phyloP scores from a whole-genome alignment of 2,888 invertebrate species.

The Pasiphila rectangulata region DNA sequence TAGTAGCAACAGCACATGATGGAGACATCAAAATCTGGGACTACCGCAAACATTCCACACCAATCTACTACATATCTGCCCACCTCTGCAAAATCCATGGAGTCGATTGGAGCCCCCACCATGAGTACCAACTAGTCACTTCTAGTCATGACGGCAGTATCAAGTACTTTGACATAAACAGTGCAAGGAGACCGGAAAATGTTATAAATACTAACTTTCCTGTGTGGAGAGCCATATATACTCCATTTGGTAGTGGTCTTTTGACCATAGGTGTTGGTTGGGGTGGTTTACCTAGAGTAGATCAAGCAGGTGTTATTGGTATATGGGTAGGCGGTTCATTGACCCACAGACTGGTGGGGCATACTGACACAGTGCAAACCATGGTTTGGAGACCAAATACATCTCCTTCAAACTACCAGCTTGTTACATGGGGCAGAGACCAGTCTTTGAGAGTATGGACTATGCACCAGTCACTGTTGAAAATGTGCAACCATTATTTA shows the following conservation, averaged over 20 bases:
- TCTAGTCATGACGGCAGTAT: slow-evolving; percentile 97
- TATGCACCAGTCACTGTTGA: slow-evolving; percentile 91
- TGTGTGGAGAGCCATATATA: slow-evolving; percentile 96
- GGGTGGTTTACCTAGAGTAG: slow-evolving; percentile 87
- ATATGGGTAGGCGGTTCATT: slow-evolving; percentile 82
- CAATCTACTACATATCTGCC: slow-evolving; percentile 95
- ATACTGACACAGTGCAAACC: slow-evolving; percentile 95
- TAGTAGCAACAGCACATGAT: slow-evolving; percentile 96
- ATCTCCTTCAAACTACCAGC: slow-evolving; percentile 86
- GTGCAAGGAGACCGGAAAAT: slow-evolving; percentile 91
- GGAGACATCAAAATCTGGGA: slow-evolving; percentile 98
- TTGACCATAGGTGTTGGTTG: slow-evolving; percentile 96
- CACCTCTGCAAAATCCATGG: slow-evolving; percentile 94
- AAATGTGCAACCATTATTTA: slow-evolving; percentile 85
- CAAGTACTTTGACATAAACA: slow-evolving; percentile 95
- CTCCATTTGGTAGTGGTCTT: slow-evolving; percentile 95
- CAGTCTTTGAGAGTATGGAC: slow-evolving; percentile 95
- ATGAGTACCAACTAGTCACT: slow-evolving; percentile 92
- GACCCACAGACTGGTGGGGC: slow-evolving; percentile 95
- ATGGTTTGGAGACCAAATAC: slow-evolving; percentile 94
- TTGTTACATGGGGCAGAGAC: slow-evolving; percentile 97
- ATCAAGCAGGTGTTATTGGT: slow-evolving; percentile 84
- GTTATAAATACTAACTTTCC: slow-evolving; percentile 91
- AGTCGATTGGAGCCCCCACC: slow-evolving; percentile 94
- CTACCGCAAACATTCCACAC: slow-evolving; percentile 91